Conservation (phyloP, 1,140 invertebrate species). For the Heliconius nattereri region DNA sequence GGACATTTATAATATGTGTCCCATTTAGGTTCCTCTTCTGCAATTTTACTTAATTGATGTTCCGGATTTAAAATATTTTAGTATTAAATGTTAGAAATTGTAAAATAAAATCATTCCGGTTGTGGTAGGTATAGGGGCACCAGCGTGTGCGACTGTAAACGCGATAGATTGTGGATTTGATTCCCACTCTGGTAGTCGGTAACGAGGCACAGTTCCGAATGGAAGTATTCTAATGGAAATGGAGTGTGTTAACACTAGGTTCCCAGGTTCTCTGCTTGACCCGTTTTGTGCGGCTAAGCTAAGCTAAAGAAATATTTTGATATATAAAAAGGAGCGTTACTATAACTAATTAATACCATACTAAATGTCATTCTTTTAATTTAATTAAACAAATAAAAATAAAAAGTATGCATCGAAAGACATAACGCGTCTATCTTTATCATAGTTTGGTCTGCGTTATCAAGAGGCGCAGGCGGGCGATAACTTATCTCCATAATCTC, state of each 20-base stretch:
- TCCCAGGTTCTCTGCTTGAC: not conserved
- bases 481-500: conserved; percentile 67
- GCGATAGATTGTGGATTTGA: no score
- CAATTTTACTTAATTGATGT: not conserved
- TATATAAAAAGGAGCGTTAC: no score
- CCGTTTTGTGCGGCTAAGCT: no score
- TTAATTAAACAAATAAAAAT: no score
- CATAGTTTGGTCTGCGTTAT: conserved; percentile 44
- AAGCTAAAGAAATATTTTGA: no score
- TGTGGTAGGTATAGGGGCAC: no score
- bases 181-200: no score
- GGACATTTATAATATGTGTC: conserved; percentile 26
- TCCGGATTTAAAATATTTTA: not conserved
- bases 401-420: conserved; percentile 8
- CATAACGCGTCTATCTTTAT: not conserved
- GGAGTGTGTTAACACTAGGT: not conserved
- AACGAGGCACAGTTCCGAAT: no score
- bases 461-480: conserved; percentile 45
- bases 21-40: conserved; percentile 16
- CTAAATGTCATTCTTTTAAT: no score
- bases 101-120: not conserved
- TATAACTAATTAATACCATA: no score
- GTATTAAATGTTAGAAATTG: not conserved
- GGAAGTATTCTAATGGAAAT: no score
- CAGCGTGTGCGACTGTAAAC: no score